Conservation (phyloP, 37 sponge, comb jelly and placozoan species). For the Eunapius fragilis region DNA sequence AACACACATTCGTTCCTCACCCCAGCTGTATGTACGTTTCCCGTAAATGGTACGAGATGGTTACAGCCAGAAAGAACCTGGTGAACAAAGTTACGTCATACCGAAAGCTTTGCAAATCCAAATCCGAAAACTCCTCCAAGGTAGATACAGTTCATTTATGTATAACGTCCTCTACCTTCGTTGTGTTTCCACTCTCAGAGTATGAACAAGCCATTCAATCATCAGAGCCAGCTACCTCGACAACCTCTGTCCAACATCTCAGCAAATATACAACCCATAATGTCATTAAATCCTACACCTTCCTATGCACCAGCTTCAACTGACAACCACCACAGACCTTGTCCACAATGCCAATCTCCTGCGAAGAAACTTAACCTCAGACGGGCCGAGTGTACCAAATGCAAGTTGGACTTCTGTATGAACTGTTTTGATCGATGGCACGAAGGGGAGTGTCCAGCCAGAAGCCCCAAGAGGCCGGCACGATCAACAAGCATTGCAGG, state of each 20-base stretch:
- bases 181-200: neutral
- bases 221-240: neutral
- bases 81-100: neutral
- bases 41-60: neutral
- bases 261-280: neutral
- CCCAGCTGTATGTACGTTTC: neutral
- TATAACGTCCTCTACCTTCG: neutral
- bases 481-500: slow-evolving; percentile 7
- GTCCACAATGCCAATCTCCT: slow-evolving; percentile 39
- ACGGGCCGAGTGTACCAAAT: slow-evolving; percentile 36
- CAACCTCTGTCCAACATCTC: neutral
- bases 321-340: slow-evolving; percentile 2
- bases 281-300: neutral
- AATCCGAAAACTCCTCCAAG: neutral
- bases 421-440: slow-evolving; percentile 29
- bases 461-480: slow-evolving; percentile 12
- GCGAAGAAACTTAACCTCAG: slow-evolving; percentile 36
- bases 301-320: neutral
- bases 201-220: neutral
- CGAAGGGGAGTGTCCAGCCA: slow-evolving; percentile 16
- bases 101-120: neutral
- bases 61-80: neutral
- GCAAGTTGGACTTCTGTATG: slow-evolving; percentile 29
- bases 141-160: neutral
- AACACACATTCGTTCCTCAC: neutral